Conservation (phyloP, 2,113 vertebrate species). For the Papio anubis region DNA sequence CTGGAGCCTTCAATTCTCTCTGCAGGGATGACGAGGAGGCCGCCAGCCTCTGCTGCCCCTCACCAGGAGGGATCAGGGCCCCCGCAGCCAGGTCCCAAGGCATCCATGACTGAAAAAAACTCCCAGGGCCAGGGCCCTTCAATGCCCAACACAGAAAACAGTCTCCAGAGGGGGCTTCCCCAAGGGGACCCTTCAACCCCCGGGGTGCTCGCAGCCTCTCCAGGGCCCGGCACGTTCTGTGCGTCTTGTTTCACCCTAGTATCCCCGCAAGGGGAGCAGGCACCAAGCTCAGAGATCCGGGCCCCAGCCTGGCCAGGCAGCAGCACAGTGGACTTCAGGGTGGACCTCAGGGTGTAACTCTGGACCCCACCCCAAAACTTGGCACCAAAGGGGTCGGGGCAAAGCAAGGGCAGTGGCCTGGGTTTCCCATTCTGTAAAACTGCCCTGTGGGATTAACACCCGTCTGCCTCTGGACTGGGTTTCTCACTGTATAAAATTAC, state of each 20-base stretch:
- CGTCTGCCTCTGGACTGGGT: background rate
- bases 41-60: too few relatives aligned
- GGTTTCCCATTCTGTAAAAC: background rate
- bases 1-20: too few relatives aligned
- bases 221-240: fast-evolving
- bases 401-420: background rate
- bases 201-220: too few relatives aligned
- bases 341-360: background rate
- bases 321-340: background rate
- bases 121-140: too few relatives aligned
- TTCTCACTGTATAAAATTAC: background rate
- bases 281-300: background rate
- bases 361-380: background rate
- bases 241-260: background rate
- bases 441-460: background rate
- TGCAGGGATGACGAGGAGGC: too few relatives aligned
- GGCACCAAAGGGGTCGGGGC: background rate
- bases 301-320: background rate
- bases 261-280: background rate
- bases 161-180: too few relatives aligned
- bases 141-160: too few relatives aligned
- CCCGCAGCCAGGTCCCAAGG: too few relatives aligned
- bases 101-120: too few relatives aligned
- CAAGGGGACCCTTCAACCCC: too few relatives aligned
- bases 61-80: too few relatives aligned